Base-by-base conservation (phyloP, 2,888 invertebrate genomes). In the Nemapogon koenigi region DNA sequence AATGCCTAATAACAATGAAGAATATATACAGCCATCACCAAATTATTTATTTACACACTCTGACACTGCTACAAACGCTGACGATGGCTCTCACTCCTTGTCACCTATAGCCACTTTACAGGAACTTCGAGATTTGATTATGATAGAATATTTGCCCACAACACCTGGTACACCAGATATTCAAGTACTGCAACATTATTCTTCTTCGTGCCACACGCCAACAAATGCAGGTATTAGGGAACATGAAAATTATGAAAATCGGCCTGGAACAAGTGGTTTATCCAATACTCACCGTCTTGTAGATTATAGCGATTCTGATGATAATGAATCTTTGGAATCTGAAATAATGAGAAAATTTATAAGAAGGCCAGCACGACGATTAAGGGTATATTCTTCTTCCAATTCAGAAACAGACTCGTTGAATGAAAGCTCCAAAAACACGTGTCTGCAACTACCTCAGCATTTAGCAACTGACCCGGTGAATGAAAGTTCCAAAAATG, bases 151-250 rank as follows among this genome's bases (percentile, higher is more conserved):
- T 13, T 26, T 35, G 3, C 29, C 39, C 10, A 18, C 26, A 31
- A 13, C 36, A 3, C 40, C 40, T 4, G 16, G 16, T 19, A 31
- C 40, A 36, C 31, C 40, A n/a, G 40, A 36, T 31, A 22, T 40
- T 36, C 22, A 26, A 30, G 11, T 31, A 3, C 17, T 40, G 4
- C n/a, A n/a, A n/a, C 15, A 18, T 29, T 39, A 22, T 25, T 29
- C 39, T 25, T 16, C 17, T 27, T 17, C 11, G 10, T n/a, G 16
- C 15, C 15, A 13, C 15, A 37, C 28, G 16, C 37, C 37, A 37
- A 22, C 32, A 16, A 18, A 16, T 27, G 13, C 22, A 30, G 29
- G 17, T 22, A 36, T 40, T 25, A 22, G 31, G 22, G 17, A 37
- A 13, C 28, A 28, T 17, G n/a, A 29, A 28, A 28, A 8, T 37